phyloP scores from a whole-genome alignment of 2,888 invertebrate species.

The Dioctria linearis region DNA sequence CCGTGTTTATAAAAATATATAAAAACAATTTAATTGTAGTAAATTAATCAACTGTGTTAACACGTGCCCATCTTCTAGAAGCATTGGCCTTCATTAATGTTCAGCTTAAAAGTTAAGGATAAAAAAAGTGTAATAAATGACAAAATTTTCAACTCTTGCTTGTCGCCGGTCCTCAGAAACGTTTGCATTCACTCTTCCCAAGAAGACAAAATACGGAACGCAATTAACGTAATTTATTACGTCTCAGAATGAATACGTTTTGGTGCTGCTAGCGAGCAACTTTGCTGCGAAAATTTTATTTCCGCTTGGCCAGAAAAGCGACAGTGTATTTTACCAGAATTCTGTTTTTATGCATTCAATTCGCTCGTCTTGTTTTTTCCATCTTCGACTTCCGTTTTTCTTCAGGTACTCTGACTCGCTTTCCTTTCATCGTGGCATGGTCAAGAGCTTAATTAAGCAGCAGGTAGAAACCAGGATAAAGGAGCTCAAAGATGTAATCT shows the following conservation, averaged over 20 bases:
- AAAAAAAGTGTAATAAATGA: no score
- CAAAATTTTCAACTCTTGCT: no score
- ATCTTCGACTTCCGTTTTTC: neutral
- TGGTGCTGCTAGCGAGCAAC: constrained; percentile 36
- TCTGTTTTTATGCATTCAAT: constrained; percentile 22
- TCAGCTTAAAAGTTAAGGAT: no score
- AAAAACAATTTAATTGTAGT: no score
- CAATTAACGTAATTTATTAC: constrained; percentile 53
- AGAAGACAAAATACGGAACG: constrained; percentile 41
- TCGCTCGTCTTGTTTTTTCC: neutral
- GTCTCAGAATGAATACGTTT: constrained; percentile 37
- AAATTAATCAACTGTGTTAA: no score
- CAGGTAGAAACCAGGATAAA: neutral
- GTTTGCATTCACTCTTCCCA: constrained; percentile 16
- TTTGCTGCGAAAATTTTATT: constrained; percentile 51
- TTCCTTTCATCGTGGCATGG: constrained; percentile 33
- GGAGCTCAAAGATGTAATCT: constrained; percentile 23
- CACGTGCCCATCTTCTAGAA: no score
- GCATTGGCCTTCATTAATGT: no score
- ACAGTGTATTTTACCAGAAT: constrained; percentile 20
- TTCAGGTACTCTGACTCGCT: neutral
- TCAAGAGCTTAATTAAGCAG: constrained; percentile 48
- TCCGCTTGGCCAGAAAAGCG: constrained; percentile 41
- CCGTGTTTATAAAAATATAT: no score
- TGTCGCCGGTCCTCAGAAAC: neutral